phyloP scores from a whole-genome alignment of 2,797 vertebrate species.

The Varecia variegata region DNA sequence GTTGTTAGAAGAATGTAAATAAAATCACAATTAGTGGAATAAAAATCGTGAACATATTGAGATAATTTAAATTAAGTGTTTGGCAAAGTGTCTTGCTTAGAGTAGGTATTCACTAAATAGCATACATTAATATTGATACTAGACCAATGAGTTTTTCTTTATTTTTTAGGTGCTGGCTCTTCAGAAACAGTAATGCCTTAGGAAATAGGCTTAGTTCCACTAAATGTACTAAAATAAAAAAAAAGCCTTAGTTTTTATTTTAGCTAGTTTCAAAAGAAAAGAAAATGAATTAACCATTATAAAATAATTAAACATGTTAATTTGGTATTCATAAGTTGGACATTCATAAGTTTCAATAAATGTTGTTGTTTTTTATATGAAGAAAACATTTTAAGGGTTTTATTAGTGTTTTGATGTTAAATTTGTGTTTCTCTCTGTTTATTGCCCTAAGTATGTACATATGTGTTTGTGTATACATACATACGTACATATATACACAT shows the following conservation, averaged over 20 bases:
- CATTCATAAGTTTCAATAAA: neutral
- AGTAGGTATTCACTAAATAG: neutral
- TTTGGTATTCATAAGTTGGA: neutral
- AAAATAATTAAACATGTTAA: conserved; percentile 8
- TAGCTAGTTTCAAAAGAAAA: neutral
- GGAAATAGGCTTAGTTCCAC: neutral
- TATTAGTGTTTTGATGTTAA: neutral
- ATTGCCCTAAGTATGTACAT: neutral
- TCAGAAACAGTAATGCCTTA: neutral
- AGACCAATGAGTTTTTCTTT: neutral
- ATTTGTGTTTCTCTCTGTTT: neutral
- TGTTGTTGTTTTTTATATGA: neutral
- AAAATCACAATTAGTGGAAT: neutral
- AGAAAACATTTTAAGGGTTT: neutral
- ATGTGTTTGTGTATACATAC: accelerated
- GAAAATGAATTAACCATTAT: neutral
- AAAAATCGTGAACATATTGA: neutral
- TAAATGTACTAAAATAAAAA: neutral
- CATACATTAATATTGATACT: neutral
- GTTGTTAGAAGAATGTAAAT: neutral
- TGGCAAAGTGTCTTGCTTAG: neutral
- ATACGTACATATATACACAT: accelerated
- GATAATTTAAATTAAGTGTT: neutral
- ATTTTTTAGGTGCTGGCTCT: neutral
- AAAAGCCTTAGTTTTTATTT: neutral